Conservation (phyloP, 2,888 invertebrate genomes). For the Netelia inedita region DNA sequence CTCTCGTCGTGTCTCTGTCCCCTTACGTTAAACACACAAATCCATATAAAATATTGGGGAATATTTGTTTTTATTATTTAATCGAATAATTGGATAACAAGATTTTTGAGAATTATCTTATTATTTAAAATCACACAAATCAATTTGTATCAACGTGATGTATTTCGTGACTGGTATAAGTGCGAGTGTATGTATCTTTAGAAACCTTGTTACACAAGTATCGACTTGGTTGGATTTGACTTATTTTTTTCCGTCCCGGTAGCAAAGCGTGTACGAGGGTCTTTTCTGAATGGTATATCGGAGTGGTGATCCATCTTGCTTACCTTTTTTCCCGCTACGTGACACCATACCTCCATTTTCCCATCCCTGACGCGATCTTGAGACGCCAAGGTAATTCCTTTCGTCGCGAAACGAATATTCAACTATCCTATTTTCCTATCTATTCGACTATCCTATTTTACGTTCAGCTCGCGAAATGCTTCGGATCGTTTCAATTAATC, state of each 20-base stretch:
- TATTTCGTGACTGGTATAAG: too few relatives aligned
- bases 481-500: too few relatives aligned
- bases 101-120: too few relatives aligned
- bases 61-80: neutral
- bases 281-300: conserved; percentile 27
- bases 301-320: conserved; percentile 82
- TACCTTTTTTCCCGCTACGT: conserved; percentile 72
- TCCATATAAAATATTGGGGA: conserved; percentile 14
- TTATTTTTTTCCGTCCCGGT: neutral
- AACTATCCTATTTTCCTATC: conserved; percentile 1
- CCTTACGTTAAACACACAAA: neutral
- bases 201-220: too few relatives aligned
- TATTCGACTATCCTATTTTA: neutral
- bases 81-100: too few relatives aligned
- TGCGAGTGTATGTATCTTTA: too few relatives aligned
- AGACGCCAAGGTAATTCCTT: conserved; percentile 11
- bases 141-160: too few relatives aligned
- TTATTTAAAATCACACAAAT: too few relatives aligned
- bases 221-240: too few relatives aligned
- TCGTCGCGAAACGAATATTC: conserved; percentile 1
- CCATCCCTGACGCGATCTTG: conserved; percentile 9
- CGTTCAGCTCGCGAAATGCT: too few relatives aligned
- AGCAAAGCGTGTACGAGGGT: conserved; percentile 73
- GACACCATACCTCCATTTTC: conserved; percentile 47
- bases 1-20: neutral